Percentiles rank a stretch among this genome's conserved stretches.
phyloP scores from a whole-genome alignment of 1,140 invertebrate species.

The Drosophila pachea region DNA sequence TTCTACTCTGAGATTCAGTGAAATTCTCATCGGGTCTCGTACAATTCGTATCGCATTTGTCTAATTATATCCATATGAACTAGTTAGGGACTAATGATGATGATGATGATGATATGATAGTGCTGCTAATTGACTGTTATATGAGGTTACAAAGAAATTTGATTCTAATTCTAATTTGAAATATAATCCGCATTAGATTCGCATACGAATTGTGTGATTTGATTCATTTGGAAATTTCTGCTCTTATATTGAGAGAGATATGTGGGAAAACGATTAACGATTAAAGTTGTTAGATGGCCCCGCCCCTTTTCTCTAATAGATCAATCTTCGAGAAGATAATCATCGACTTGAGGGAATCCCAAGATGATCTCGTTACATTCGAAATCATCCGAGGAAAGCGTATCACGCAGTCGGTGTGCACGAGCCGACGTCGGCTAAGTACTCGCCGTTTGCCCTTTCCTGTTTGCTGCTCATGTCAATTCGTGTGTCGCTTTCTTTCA shows the following conservation, averaged over 20 bases:
- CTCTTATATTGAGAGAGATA: too few relatives aligned
- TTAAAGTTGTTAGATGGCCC: too few relatives aligned
- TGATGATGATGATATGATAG: constrained; percentile 10
- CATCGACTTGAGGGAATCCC: too few relatives aligned
- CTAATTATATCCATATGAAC: constrained; percentile 1
- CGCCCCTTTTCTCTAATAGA: background rate
- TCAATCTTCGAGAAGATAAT: background rate
- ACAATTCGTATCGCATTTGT: background rate
- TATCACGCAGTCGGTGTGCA: constrained; percentile 1
- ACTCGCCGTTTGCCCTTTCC: constrained; percentile 41
- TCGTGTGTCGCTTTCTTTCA: constrained; percentile 71
- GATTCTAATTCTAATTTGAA: background rate
- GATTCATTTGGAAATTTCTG: background rate
- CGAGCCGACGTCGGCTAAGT: background rate
- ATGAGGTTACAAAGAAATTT: background rate
- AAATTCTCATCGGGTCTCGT: constrained; percentile 11
- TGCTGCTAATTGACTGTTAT: background rate
- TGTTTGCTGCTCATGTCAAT: constrained; percentile 61
- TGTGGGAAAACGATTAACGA: too few relatives aligned
- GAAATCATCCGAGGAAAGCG: constrained; percentile 7
- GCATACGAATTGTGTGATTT: too few relatives aligned
- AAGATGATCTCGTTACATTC: too few relatives aligned
- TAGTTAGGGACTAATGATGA: constrained; percentile 6
- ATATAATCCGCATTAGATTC: background rate
- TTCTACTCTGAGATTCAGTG: constrained; percentile 9